A percentile compares a stretch with the other conserved stretches of the same genome.
Evolutionary conservation across 2,888 invertebrate species (phyloP).

Genomic region (Cataglyphis rosenhaueri): DNA sequence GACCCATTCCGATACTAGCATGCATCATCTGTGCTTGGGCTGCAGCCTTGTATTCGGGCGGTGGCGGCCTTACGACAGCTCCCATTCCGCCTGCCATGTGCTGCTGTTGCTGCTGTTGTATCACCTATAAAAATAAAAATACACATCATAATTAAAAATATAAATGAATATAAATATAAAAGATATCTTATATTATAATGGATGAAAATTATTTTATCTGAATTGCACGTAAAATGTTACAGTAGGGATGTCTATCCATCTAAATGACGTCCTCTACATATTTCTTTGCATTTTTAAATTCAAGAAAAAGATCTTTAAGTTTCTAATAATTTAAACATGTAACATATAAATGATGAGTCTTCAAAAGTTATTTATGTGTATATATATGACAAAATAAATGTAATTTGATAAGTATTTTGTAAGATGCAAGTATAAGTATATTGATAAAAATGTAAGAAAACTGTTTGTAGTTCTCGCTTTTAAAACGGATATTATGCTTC

Average conservation of each 20-base stretch:
- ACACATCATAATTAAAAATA: background rate
- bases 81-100: slow-evolving; percentile 85
- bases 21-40: slow-evolving; percentile 88
- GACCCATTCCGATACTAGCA: slow-evolving; percentile 84
- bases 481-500: background rate
- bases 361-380: slow-evolving; percentile 3
- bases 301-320: background rate
- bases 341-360: background rate
- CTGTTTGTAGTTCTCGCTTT: background rate
- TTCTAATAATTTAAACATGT: background rate
- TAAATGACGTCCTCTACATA: background rate
- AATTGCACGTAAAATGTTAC: background rate
- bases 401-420: background rate
- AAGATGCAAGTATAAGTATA: background rate
- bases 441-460: background rate
- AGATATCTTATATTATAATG: background rate
- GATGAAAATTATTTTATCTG: background rate
- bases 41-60: slow-evolving; percentile 93
- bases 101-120: slow-evolving; percentile 86
- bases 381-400: background rate
- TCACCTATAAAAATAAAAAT: slow-evolving; percentile 74
- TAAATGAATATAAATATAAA: background rate
- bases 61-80: slow-evolving; percentile 90
- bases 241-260: background rate
- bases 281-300: background rate